Evolutionary conservation across 2,888 invertebrate genomes (phyloP).

Genomic region (Himalopsyche kuldschensis): DNA sequence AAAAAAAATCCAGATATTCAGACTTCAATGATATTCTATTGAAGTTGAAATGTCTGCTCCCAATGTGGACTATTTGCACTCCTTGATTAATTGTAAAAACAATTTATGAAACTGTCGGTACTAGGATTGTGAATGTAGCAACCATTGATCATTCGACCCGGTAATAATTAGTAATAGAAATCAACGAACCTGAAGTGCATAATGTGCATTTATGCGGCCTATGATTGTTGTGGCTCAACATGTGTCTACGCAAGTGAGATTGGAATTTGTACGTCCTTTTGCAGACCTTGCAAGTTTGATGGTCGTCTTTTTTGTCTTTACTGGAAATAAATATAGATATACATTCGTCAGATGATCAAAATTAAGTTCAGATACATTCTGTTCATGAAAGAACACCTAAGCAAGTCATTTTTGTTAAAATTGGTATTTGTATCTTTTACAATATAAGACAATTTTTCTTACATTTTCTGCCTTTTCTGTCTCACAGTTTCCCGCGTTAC

Average conservation of each 20-base stretch:
- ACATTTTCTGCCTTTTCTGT: neutral
- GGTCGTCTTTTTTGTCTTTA: neutral
- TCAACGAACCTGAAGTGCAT: constrained; percentile 1
- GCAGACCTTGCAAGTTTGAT: constrained; percentile 51
- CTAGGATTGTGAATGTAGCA: no score
- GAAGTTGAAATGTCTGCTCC: no score
- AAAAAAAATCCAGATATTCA: no score
- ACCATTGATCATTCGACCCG: no score
- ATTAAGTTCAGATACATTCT: neutral
- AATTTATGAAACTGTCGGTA: no score
- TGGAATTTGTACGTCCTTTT: constrained; percentile 48
- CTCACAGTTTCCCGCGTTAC: neutral
- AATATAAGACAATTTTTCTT: no score
- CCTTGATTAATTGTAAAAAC: no score
- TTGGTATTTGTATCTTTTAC: no score
- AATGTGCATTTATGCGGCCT: constrained; percentile 50
- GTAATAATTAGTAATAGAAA: neutral
- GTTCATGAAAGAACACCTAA: no score
- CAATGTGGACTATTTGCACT: no score
- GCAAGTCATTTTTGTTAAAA: no score
- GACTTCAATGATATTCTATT: no score
- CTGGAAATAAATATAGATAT: neutral
- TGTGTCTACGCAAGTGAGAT: constrained; percentile 50
- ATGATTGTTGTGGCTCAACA: constrained; percentile 51
- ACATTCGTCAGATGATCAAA: neutral